Conservation (phyloP, 2,888 invertebrate genomes). For the Drosophila leonis region DNA sequence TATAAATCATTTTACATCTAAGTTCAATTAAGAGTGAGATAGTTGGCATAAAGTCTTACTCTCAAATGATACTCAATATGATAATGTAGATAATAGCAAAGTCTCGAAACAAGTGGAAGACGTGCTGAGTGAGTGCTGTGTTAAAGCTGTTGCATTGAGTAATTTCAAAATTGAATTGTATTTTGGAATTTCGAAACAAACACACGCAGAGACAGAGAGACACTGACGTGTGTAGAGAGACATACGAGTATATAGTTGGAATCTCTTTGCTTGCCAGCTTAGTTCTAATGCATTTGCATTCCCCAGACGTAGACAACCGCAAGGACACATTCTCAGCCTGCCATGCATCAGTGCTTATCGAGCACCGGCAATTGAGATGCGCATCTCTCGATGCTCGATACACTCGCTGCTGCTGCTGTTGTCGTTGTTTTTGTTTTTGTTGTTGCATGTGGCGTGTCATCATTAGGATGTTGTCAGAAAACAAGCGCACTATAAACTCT, state of each 20-base stretch:
- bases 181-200: constrained; percentile 1
- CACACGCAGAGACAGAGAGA: background rate
- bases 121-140: constrained; percentile 2
- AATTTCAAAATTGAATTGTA: constrained; percentile 18
- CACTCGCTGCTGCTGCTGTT: background rate
- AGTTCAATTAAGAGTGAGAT: background rate
- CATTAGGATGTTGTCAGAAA: constrained; percentile 67
- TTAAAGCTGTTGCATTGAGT: constrained; percentile 1
- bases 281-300: constrained; percentile 65
- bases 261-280: constrained; percentile 48
- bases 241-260: background rate
- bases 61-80: background rate
- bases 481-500: constrained; percentile 62
- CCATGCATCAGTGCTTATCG: constrained; percentile 27
- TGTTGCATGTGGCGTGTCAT: constrained; percentile 68
- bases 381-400: constrained; percentile 16
- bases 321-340: constrained; percentile 28
- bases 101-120: background rate
- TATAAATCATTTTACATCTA: background rate
- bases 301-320: constrained; percentile 29
- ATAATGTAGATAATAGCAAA: background rate
- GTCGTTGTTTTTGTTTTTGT: constrained; percentile 21
- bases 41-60: background rate
- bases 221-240: constrained; percentile 3
- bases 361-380: constrained; percentile 46